Evolutionary conservation across 1,140 invertebrate species (phyloP), one percentile per base, ranked within the genome.

Genomic region (Zaprionus inermis): DNA sequence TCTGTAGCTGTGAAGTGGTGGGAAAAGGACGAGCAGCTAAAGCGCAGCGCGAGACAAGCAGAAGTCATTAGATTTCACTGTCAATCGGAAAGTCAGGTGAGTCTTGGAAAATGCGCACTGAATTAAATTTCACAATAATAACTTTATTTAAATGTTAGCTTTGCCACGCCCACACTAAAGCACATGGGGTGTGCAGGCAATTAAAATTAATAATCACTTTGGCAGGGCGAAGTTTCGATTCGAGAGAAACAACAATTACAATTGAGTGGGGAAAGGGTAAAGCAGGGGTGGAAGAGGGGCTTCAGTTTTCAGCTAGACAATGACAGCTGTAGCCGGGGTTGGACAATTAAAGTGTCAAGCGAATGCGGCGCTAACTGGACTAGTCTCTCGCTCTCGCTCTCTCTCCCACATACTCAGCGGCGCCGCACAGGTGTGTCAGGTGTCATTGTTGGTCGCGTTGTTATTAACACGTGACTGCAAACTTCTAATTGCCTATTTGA

Each of bases 381-480:
- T 38, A n/a, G 36, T 14, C 14, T 6, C 36, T 6, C 5, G n/a
- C 32, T 11, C 32, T 10, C 6, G 12, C 14, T n/a, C 24, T 28
- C 24, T 28, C 24, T 28, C 24, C 5, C 24, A 5, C 24, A 5
- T 4, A 5, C 24, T 38, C 14, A 12, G 4, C 14, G 36, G 12
- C 12, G 16, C 9, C n/a, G 44, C 44, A 49, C 44, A 49, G 54
- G 38, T 14, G 12, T 72, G 69, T 64, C 36, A 68, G 44, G 22
- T 52, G 51, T 41, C 10, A 63, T 64, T 76, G 60, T 38, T 34
- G 59, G 41, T 36, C 34, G 67, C 64, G 69, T 46, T 76, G 79
- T 86, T 86, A 78, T 78, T 74, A 82, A 77, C 79, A 82, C 72
- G 83, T 82, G 83, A 67, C 83, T 79, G 69, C 66, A 59, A 82